Evolutionary conservation across 2,888 invertebrate species (phyloP), one percentile per base, ranked within the genome.

Genomic region (Protophormia terraenovae): DNA sequence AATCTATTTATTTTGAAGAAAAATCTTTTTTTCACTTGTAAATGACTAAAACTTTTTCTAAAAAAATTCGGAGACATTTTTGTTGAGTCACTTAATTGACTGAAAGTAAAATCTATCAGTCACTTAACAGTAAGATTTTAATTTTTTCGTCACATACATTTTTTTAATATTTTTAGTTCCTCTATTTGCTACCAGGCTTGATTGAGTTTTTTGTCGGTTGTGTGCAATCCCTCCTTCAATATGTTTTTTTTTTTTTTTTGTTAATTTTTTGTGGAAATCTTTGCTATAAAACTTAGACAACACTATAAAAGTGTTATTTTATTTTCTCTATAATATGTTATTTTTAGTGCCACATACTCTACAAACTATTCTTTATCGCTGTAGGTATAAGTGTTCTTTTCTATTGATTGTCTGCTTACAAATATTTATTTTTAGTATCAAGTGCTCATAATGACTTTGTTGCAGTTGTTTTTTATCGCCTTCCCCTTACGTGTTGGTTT

Each of bases 341-440:
- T 29, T 53, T 41, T 64, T 53, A 38, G 22, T 16, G 4, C 1
- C 24, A 10, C 8, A 76, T 76, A 29, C 53, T 64, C n/a, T n/a
- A n/a, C n/a, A n/a, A n/a, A n/a, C n/a, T n/a, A n/a, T n/a, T n/a
- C n/a, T 50, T 64, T 22, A 27, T 2, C 3, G 29, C 12, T 29
- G 14, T 29, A n/a, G 19, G 27, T 41, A 27, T 32, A 6, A 29
- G 32, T 19, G 67, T 29, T 12, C 8, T 19, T n/a, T 1, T 53
- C 3, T 50, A 7, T 12, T 58, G 32, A 64, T 1, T 22, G 64
- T 41, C 66, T 55, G 50, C 53, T 27, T 16, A 55, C 14, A 60
- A 60, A 47, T 78, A 19, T 78, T 78, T 69, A 47, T 69, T 69
- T 78, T 60, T 38, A 58, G n/a, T 38, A 50, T 69, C 69, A 50